Evolutionary conservation across 1,140 invertebrate species (phyloP).

Genomic region (Ridgeia piscesae): DNA sequence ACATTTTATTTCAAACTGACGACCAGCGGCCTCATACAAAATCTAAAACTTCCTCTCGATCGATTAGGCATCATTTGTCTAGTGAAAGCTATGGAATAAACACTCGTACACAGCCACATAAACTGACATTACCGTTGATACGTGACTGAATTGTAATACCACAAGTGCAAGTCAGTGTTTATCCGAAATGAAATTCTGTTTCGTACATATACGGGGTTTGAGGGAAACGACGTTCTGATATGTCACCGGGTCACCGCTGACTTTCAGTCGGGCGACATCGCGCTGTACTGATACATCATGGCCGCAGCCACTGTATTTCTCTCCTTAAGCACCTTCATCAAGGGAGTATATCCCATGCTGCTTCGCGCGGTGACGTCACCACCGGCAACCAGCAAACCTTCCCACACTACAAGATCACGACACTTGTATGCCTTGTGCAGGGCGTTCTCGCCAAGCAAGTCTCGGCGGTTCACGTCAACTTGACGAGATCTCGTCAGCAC

Average conservation of each 20-base stretch:
- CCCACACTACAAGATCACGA: not conserved
- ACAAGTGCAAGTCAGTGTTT: too few species aligned
- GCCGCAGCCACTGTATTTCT: slow-evolving; percentile 1
- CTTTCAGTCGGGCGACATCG: not conserved
- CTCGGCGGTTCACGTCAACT: not conserved
- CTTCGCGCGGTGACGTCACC: not conserved
- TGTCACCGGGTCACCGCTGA: not conserved
- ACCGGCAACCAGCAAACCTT: not conserved
- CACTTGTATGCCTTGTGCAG: not conserved
- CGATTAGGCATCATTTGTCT: too few species aligned
- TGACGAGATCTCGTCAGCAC: slow-evolving; percentile 16
- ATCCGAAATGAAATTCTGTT: too few species aligned
- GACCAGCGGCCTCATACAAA: too few species aligned
- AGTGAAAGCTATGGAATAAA: too few species aligned
- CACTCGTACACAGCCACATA: too few species aligned
- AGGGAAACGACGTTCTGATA: too few species aligned
- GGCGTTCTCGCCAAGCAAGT: slow-evolving; percentile 7
- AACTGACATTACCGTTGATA: too few species aligned
- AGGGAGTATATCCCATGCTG: not conserved
- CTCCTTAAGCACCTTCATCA: not conserved
- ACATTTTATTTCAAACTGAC: too few species aligned
- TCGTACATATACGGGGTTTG: too few species aligned
- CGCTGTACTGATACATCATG: slow-evolving; percentile 11
- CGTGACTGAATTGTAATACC: too few species aligned
- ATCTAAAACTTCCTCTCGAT: too few species aligned